These are phyloP conservation scores for Varanus komodoensis DNA, from an alignment of 2,113 vertebrate genomes.

Conservation along the genomic window DNA sequence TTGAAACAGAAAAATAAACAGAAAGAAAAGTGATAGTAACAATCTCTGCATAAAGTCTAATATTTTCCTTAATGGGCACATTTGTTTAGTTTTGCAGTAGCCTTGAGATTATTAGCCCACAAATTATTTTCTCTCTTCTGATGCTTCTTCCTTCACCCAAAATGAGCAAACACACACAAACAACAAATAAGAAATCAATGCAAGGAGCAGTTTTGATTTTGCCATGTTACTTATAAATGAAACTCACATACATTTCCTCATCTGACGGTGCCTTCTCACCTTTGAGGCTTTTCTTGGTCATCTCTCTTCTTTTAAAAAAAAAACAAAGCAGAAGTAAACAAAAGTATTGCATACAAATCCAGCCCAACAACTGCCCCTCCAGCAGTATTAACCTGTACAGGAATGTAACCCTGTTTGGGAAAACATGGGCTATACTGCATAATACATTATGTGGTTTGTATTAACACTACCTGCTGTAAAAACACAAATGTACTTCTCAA, in stretches of 20 bases:
- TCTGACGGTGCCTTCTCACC: slow-evolving; percentile 50
- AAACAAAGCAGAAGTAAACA: slow-evolving; percentile 33
- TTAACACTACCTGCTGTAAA: slow-evolving; percentile 7
- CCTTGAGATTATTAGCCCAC: slow-evolving; percentile 57
- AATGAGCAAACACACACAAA: too few species aligned
- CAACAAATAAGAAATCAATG: neutral
- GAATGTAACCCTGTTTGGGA: neutral
- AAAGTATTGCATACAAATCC: slow-evolving; percentile 34
- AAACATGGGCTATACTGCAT: neutral
- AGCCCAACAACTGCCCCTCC: slow-evolving; percentile 11
- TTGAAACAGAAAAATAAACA: slow-evolving; percentile 36
- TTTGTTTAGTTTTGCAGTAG: slow-evolving; percentile 48
- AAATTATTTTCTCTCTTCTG: slow-evolving; percentile 67
- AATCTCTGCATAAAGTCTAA: slow-evolving; percentile 33
- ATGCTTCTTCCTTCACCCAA: slow-evolving; percentile 60
- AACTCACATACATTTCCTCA: slow-evolving; percentile 58
- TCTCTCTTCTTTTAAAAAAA: slow-evolving; percentile 5
- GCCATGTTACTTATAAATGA: slow-evolving; percentile 55
- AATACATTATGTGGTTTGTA: neutral
- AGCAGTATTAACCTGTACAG: slow-evolving; percentile 30
- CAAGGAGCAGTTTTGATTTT: slow-evolving; percentile 46
- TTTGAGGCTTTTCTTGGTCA: neutral
- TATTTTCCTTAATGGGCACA: slow-evolving; percentile 21
- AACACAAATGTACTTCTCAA: neutral
- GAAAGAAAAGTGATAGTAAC: slow-evolving; percentile 16